phyloP scores from a whole-genome alignment of 1,140 invertebrate species.

The Drosophila teissieri region DNA sequence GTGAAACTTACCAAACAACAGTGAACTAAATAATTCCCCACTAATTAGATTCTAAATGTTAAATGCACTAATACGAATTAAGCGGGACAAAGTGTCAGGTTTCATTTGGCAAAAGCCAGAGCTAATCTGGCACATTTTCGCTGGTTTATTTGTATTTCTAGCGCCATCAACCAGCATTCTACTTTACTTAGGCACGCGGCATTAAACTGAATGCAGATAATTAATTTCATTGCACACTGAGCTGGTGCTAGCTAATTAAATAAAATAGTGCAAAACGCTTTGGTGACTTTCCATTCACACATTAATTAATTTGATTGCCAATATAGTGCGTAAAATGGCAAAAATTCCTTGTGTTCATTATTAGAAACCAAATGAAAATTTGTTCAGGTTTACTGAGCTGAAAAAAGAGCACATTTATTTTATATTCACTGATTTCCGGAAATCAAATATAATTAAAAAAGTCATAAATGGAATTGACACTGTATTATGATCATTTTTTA shows the following conservation, averaged over 20 bases:
- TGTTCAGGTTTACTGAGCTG: constrained; percentile 34
- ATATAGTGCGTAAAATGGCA: constrained; percentile 33
- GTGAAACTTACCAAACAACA: constrained; percentile 8
- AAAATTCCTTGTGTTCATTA: constrained; percentile 24
- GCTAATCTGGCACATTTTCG: constrained; percentile 23
- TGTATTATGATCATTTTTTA: neutral
- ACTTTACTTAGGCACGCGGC: constrained; percentile 1
- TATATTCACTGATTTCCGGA: neutral
- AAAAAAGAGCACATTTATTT: constrained; percentile 19
- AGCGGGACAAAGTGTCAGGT: constrained; percentile 33
- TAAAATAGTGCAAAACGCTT: constrained; percentile 45
- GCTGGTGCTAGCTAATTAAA: constrained; percentile 54
- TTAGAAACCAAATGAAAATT: constrained; percentile 18
- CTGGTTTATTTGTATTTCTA: constrained; percentile 22
- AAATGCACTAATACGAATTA: constrained; percentile 31
- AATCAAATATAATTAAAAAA: constrained; percentile 19
- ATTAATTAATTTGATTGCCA: constrained; percentile 60
- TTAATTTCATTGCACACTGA: constrained; percentile 50
- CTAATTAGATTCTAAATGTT: constrained; percentile 44
- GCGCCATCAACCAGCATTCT: constrained; percentile 16
- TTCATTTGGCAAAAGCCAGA: constrained; percentile 31
- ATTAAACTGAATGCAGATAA: constrained; percentile 47
- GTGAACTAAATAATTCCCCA: constrained; percentile 16
- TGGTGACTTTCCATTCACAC: constrained; percentile 36
- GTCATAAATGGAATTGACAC: constrained; percentile 4